phyloP scores from a whole-genome alignment of 2,113 vertebrate species.

The Pangasianodon hypophthalmus region DNA sequence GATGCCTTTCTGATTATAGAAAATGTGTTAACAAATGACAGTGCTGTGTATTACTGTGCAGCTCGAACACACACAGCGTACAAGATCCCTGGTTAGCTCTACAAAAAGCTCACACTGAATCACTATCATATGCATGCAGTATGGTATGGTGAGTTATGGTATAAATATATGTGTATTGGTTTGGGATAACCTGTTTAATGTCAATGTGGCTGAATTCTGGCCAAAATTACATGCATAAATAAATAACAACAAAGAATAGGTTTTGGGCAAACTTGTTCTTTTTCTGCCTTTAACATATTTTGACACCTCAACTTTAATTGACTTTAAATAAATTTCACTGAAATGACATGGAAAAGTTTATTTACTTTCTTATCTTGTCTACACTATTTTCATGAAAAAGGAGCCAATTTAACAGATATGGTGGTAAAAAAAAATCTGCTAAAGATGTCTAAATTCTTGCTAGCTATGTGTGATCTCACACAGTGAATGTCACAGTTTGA shows the following conservation, averaged over 20 bases:
- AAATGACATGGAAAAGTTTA: too few species aligned
- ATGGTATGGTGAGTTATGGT: not conserved
- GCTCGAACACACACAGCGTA: constrained; percentile 36
- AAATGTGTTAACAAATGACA: constrained; percentile 46
- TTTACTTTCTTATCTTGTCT: too few species aligned
- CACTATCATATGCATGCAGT: not conserved
- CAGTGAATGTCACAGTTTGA: not conserved
- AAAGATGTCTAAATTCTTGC: too few species aligned
- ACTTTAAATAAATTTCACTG: too few species aligned
- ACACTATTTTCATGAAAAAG: too few species aligned
- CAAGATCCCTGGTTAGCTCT: not conserved
- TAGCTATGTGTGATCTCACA: too few species aligned
- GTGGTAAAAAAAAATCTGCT: too few species aligned
- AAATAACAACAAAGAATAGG: not conserved
- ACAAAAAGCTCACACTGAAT: constrained; percentile 33
- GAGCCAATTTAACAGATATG: too few species aligned
- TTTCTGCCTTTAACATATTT: not conserved
- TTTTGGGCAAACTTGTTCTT: too few species aligned
- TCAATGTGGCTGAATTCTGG: not conserved
- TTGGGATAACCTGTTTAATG: not conserved
- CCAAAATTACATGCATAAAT: not conserved
- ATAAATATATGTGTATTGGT: not conserved
- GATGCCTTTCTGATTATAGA: constrained; percentile 27
- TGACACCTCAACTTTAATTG: too few species aligned
- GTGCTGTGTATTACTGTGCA: constrained; percentile 64